Conservation (phyloP, 2,888 invertebrate species). For the Torymus texanus region DNA sequence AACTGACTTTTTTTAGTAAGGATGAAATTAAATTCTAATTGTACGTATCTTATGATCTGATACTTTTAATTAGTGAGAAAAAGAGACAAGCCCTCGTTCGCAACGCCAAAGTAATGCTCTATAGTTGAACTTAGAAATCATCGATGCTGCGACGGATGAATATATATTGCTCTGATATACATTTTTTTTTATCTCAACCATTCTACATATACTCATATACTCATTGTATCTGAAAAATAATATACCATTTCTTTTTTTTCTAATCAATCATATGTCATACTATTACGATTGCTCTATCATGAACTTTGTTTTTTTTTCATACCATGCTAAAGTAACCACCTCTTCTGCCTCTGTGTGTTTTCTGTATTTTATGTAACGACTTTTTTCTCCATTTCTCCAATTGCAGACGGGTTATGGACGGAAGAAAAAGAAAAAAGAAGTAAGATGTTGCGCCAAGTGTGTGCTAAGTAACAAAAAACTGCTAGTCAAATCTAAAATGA, state of each 20-base stretch:
- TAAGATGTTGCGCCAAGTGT: slow-evolving; percentile 81
- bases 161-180: slow-evolving; percentile 38
- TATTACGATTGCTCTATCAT: slow-evolving; percentile 20
- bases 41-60: not conserved
- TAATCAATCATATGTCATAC: slow-evolving; percentile 16
- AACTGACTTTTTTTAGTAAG: not conserved
- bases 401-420: slow-evolving; percentile 95
- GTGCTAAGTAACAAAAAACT: slow-evolving; percentile 57
- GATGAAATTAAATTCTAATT: not conserved
- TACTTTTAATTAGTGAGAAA: not conserved
- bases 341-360: slow-evolving; percentile 60
- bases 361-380: slow-evolving; percentile 75
- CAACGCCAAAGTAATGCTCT: slow-evolving; percentile 30
- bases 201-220: slow-evolving; percentile 17
- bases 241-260: not conserved
- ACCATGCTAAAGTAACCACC: slow-evolving; percentile 62
- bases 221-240: too few relatives aligned
- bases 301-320: slow-evolving; percentile 51
- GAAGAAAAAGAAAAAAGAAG: slow-evolving; percentile 99
- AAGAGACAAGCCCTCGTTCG: slow-evolving; percentile 11
- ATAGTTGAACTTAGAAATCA: slow-evolving; percentile 48
- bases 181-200: slow-evolving; percentile 46
- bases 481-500: slow-evolving; percentile 49
- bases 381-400: slow-evolving; percentile 76
- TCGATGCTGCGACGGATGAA: slow-evolving; percentile 36